phyloP scores from a whole-genome alignment of 2,797 vertebrate genomes.

The Anableps anableps region DNA sequence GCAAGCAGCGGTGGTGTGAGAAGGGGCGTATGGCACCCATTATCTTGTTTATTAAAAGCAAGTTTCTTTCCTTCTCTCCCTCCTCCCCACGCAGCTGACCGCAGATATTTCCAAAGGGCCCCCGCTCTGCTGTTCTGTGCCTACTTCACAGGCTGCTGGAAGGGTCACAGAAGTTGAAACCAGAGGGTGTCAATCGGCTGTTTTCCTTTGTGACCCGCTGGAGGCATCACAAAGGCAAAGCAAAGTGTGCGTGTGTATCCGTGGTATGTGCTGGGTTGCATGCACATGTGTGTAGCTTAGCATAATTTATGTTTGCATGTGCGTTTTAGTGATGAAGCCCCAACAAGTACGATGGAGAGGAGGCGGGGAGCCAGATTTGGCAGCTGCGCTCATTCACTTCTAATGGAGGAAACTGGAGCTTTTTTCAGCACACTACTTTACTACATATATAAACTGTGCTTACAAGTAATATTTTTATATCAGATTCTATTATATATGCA shows the following conservation, averaged over 20 bases:
- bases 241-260: conserved; percentile 21
- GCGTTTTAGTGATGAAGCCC: conserved; percentile 38
- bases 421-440: conserved; percentile 16
- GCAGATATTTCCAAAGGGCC: conserved; percentile 84
- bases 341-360: conserved; percentile 23
- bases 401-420: conserved; percentile 31
- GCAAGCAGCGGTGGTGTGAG: conserved; percentile 71
- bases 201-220: conserved; percentile 48
- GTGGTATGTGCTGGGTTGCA: conserved; percentile 32
- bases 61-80: conserved; percentile 76
- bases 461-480: conserved; percentile 11
- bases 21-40: conserved; percentile 85
- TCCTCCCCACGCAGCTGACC: conserved; percentile 83
- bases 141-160: conserved; percentile 72
- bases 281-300: conserved; percentile 34
- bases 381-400: conserved; percentile 31
- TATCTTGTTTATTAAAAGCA: conserved; percentile 93
- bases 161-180: conserved; percentile 80
- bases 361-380: conserved; percentile 39
- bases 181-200: conserved; percentile 65
- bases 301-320: conserved; percentile 41
- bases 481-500: conserved; percentile 1
- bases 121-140: conserved; percentile 69
- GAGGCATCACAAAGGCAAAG: conserved; percentile 44
- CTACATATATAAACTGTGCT: conserved; percentile 5